Conservation (phyloP, 2,797 vertebrate species). For the Harpagifer antarcticus region DNA sequence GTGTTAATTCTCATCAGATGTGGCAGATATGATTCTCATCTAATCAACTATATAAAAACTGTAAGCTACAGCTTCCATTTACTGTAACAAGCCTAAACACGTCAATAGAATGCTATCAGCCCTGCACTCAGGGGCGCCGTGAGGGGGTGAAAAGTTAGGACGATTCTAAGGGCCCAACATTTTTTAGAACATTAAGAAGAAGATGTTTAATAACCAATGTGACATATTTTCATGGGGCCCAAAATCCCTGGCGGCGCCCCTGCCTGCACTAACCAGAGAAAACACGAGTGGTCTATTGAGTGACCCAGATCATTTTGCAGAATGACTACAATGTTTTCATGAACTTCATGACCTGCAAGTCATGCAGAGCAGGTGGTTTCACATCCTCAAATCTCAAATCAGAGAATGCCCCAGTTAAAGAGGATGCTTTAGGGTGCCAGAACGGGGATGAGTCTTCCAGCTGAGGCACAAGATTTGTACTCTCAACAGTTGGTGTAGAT, state of each 20-base stretch:
- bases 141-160: no score
- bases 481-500: conserved; percentile 51
- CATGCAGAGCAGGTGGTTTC: conserved; percentile 9
- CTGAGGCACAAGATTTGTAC: conserved; percentile 34
- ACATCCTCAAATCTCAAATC: conserved; percentile 22
- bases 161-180: no score
- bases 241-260: no score
- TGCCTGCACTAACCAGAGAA: no score
- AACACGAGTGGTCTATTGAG: neutral
- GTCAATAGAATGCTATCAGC: neutral
- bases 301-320: neutral
- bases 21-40: neutral
- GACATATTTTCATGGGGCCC: no score
- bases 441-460: conserved; percentile 43
- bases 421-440: conserved; percentile 38
- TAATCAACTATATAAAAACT: neutral
- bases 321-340: conserved; percentile 4
- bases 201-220: no score
- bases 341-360: neutral
- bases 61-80: neutral
- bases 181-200: no score
- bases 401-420: conserved; percentile 30
- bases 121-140: no score
- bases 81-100: neutral
- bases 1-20: no score